A percentile compares a stretch with the other conserved stretches of the same genome.
Conservation (phyloP, 2,113 vertebrate species). For the Amphiprion percula region DNA sequence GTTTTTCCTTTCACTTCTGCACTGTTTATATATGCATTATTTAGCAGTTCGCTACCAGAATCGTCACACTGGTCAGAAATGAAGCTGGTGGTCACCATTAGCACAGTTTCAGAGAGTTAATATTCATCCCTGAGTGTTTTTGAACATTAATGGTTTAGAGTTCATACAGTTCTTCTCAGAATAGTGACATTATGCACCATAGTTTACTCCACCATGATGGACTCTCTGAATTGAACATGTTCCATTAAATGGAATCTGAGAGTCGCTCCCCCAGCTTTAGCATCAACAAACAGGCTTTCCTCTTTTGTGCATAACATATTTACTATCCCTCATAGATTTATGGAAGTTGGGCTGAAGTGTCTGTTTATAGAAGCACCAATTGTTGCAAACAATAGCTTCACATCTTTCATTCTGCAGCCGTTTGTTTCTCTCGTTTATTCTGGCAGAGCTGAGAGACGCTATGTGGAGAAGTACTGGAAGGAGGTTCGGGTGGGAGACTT, state of each 20-base stretch:
- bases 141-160: neutral
- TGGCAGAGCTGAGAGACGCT: slow-evolving; percentile 88
- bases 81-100: neutral
- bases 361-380: slow-evolving; percentile 17
- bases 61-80: neutral
- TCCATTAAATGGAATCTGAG: neutral
- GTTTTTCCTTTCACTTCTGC: slow-evolving; percentile 9
- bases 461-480: slow-evolving; percentile 94
- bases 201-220: neutral
- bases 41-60: slow-evolving; percentile 27
- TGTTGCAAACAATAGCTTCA: slow-evolving; percentile 38
- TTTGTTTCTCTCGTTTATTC: slow-evolving; percentile 33
- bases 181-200: neutral
- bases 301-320: neutral
- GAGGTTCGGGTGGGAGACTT: slow-evolving; percentile 95
- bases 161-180: too few species aligned
- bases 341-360: slow-evolving; percentile 20
- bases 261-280: neutral
- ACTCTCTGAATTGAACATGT: neutral
- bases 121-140: neutral
- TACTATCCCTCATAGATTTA: slow-evolving; percentile 20
- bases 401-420: slow-evolving; percentile 1
- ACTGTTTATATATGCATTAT: slow-evolving; percentile 40
- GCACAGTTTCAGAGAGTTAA: neutral
- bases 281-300: neutral